These are phyloP conservation scores for Oeneis ivallda DNA, from an alignment of 2,888 invertebrate genomes.

Conservation along the genomic window DNA sequence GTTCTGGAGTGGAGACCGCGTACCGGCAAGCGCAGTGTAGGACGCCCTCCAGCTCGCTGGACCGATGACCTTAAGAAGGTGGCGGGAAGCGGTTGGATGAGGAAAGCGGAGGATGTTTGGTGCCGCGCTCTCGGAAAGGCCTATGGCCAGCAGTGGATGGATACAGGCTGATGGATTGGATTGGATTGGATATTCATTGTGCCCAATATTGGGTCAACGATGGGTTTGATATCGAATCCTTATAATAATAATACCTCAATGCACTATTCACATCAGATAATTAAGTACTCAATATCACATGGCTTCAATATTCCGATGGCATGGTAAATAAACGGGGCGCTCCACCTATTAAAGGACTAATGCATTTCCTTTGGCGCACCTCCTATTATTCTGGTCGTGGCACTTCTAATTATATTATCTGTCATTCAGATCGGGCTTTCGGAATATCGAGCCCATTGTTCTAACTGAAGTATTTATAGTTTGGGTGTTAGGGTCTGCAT, in stretches of 20 bases:
- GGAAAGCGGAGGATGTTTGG: too few species aligned
- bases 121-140: too few species aligned
- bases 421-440: conserved; percentile 16
- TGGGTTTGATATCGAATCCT: too few species aligned
- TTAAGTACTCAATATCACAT: neutral
- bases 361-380: conserved; percentile 20
- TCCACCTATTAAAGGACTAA: conserved; percentile 49
- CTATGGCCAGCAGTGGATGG: too few species aligned
- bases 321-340: conserved; percentile 44
- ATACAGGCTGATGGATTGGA: too few species aligned
- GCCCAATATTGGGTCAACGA: too few species aligned
- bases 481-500: neutral
- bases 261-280: neutral
- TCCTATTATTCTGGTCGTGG: conserved; percentile 14
- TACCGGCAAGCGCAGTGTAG: too few species aligned
- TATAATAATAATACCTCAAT: neutral
- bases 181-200: too few species aligned
- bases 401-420: conserved; percentile 19
- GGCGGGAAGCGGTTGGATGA: too few species aligned
- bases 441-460: conserved; percentile 19
- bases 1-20: too few species aligned
- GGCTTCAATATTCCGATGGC: conserved; percentile 14
- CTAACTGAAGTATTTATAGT: conserved; percentile 16
- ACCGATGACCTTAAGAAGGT: too few species aligned
- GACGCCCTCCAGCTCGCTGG: too few species aligned